Evolutionary conservation across 2,797 vertebrate species (phyloP), one percentile per base, ranked within the genome.

Genomic region (Knipowitschia caucasica): DNA sequence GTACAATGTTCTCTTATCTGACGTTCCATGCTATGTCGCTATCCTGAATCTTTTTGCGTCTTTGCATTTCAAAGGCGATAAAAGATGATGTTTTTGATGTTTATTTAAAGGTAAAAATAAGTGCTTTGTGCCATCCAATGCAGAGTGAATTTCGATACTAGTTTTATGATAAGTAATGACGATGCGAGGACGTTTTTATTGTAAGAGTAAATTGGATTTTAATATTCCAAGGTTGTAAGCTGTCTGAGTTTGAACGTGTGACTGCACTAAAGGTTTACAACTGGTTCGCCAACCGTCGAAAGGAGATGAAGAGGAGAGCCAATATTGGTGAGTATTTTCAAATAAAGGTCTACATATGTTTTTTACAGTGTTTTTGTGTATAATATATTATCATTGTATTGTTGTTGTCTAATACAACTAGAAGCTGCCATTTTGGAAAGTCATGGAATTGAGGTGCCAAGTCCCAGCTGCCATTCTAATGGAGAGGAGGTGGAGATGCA

Each of bases 221-320:
- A 20, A 34, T n/a, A 66, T 27, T 43, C 5, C 12, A 70, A 92
- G 91, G 91, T 34, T 90, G 89, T 62, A 92, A 92, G 38, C 85
- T 92, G 51, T 92, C 91, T 0, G 91, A 93, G 71, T 92, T 93
- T 56, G 91, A 93, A 65, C 86, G 91, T 0, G 91, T 93, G 62
- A 93, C 91, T 0, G 91, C 91, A 0, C 59, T 93, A 55, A 93
- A 93, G 78, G 91, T 93, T 45, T 93, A 93, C 75, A 93, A 93
- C 84, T 93, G 91, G 91, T 93, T 93, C 23, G 91, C 91, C 45
- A 93, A 93, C 72, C 90, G 91, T 29, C 86, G 91, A 39, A 93
- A 93, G 85, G 91, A 93, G 80, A 93, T 93, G 90, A 93, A 93
- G 83, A 90, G 91, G 50, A 86, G 91, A 77, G 91, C 91, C 2